phyloP scores from a whole-genome alignment of 1,140 invertebrate species.

The Drosophila bocki region DNA sequence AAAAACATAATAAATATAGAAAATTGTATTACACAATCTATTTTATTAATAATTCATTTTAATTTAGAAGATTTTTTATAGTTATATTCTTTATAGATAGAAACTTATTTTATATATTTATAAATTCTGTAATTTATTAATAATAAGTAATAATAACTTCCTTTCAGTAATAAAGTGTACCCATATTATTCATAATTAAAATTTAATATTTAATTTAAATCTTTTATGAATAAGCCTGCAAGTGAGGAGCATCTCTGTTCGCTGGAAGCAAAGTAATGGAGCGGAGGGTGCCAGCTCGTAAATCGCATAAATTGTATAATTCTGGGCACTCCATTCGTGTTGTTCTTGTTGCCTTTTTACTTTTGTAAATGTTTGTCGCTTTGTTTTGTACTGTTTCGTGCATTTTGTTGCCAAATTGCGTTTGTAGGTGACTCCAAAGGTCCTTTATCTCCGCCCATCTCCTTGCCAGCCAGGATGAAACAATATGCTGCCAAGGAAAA shows the following conservation, averaged over 20 bases:
- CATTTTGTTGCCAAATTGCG: conserved; percentile 81
- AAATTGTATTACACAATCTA: not conserved
- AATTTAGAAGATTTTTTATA: not conserved
- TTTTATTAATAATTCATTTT: not conserved
- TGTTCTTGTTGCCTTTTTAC: conserved; percentile 41
- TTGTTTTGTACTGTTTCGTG: conserved; percentile 48
- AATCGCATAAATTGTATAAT: conserved; percentile 84
- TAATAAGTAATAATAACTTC: no score
- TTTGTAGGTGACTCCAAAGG: conserved; percentile 71
- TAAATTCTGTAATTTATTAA: not conserved
- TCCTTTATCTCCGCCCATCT: conserved; percentile 37
- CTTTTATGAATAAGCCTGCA: not conserved
- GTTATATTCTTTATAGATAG: not conserved
- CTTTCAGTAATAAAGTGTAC: rapidly evolving
- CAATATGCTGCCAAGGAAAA: conserved; percentile 63
- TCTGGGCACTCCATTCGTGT: conserved; percentile 66
- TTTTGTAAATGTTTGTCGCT: conserved; percentile 37
- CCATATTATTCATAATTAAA: not conserved
- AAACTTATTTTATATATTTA: not conserved
- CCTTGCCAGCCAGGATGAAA: conserved; percentile 58
- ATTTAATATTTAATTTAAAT: not conserved
- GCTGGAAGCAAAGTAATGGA: conserved; percentile 29
- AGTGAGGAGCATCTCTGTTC: conserved; percentile 3
- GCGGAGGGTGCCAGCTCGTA: conserved; percentile 64
- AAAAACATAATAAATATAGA: not conserved